Evolutionary conservation across 2,888 invertebrate genomes (phyloP).

Genomic region (Villa cingulata): DNA sequence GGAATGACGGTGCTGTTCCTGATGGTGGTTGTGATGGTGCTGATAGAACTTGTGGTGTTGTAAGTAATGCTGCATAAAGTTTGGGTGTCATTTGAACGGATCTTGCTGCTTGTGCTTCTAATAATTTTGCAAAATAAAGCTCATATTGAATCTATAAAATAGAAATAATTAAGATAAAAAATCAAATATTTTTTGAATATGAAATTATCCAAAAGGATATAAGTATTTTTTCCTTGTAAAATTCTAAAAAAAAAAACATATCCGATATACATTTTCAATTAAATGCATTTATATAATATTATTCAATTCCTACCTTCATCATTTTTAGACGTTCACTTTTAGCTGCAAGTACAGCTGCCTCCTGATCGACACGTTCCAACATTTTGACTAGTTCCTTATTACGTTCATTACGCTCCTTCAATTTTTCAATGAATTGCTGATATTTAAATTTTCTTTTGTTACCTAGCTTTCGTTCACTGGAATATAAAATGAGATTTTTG

Average conservation of each 20-base stretch:
- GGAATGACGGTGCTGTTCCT: no score
- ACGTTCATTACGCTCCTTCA: conserved; percentile 43
- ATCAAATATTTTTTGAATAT: no score
- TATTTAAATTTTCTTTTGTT: conserved; percentile 29
- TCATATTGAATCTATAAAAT: conserved; percentile 30
- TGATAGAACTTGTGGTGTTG: background rate
- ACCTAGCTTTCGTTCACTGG: conserved; percentile 27
- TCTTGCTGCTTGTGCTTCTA: conserved; percentile 29
- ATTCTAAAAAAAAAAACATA: no score
- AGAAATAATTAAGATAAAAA: background rate
- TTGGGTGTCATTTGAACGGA: conserved; percentile 21
- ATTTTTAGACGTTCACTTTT: conserved; percentile 45
- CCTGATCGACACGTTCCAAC: conserved; percentile 44
- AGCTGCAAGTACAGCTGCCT: conserved; percentile 41
- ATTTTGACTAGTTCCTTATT: conserved; percentile 44
- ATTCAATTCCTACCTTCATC: conserved; percentile 42
- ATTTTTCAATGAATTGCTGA: conserved; percentile 41
- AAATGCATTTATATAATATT: no score
- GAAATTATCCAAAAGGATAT: no score
- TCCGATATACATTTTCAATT: no score
- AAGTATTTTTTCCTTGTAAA: no score
- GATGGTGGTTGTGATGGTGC: background rate
- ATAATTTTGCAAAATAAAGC: conserved; percentile 33
- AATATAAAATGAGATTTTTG: no score
- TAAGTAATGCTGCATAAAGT: background rate